Conservation (phyloP, 2,888 invertebrate species). For the Pandemis cinnamomeana region DNA sequence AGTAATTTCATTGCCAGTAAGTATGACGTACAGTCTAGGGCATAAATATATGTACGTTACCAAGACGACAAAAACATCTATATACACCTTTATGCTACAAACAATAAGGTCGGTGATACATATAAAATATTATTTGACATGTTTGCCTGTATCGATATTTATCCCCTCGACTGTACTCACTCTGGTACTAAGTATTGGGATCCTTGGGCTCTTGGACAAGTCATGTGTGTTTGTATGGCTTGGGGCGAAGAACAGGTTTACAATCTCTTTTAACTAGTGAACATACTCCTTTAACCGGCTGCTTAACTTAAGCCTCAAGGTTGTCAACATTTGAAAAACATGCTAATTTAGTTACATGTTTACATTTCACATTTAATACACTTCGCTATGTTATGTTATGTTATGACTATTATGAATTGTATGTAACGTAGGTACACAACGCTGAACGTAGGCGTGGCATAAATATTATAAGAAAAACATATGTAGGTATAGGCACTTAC, state of each 20-base stretch:
- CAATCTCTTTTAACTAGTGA: constrained; percentile 37
- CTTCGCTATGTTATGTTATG: not conserved
- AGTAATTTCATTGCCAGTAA: constrained; percentile 17
- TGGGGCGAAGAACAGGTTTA: constrained; percentile 29
- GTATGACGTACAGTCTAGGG: not conserved
- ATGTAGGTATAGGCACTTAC: no score
- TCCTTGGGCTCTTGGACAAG: constrained; percentile 22
- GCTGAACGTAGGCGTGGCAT: no score
- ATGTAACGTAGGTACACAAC: not conserved
- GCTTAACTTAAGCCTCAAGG: constrained; percentile 25
- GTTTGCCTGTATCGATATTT: no score
- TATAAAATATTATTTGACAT: no score
- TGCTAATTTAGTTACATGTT: constrained; percentile 15
- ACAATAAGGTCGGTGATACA: no score
- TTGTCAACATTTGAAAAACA: constrained; percentile 15
- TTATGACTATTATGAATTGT: not conserved
- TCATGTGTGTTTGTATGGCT: constrained; percentile 11
- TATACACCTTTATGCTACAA: no score
- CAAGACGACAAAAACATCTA: no score
- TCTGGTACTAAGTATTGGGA: not conserved
- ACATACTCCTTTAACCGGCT: constrained; percentile 19
- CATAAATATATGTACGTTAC: no score
- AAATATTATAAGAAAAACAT: no score
- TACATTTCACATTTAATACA: constrained; percentile 9
- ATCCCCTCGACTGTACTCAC: not conserved